Evolutionary conservation across 2,888 invertebrate species (phyloP).

Genomic region (Acronicta leporina): DNA sequence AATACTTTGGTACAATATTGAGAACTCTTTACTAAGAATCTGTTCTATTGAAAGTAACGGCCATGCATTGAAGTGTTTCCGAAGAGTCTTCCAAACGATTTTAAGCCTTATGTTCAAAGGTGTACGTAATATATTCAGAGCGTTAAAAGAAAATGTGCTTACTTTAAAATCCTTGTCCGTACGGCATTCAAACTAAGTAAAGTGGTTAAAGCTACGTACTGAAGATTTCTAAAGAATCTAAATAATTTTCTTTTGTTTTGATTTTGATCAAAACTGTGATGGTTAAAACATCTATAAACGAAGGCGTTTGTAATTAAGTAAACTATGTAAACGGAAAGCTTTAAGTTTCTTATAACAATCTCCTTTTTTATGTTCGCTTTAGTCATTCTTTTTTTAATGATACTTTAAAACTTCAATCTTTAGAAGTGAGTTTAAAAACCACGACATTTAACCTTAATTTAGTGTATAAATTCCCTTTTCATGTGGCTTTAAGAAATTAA

Average conservation of each 20-base stretch:
- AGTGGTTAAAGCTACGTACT: constrained; percentile 20
- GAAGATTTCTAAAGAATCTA: constrained; percentile 14
- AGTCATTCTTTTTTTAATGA: constrained; percentile 51
- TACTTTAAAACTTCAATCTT: constrained; percentile 44
- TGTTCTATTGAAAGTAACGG: constrained; percentile 37
- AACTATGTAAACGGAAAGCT: constrained; percentile 58
- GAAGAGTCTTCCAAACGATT: constrained; percentile 16
- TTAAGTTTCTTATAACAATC: constrained; percentile 61
- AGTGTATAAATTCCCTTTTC: constrained; percentile 36
- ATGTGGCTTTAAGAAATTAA: constrained; percentile 30
- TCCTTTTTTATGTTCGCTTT: constrained; percentile 55
- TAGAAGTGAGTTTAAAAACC: constrained; percentile 32
- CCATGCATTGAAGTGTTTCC: constrained; percentile 34
- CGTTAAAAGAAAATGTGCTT: constrained; percentile 18
- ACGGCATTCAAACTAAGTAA: constrained; percentile 28
- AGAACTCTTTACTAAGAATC: constrained; percentile 35
- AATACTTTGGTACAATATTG: constrained; percentile 40
- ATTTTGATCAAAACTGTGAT: too few species aligned
- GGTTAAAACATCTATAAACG: constrained; percentile 58
- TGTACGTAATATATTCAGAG: constrained; percentile 21
- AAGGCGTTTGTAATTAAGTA: constrained; percentile 60
- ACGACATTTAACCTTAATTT: constrained; percentile 43
- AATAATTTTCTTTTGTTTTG: constrained; percentile 8
- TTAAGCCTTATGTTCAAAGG: constrained; percentile 11
- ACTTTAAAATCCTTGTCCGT: constrained; percentile 21